phyloP scores from a whole-genome alignment of 2,797 vertebrate genomes.

The Coregonus ussuriensis region DNA sequence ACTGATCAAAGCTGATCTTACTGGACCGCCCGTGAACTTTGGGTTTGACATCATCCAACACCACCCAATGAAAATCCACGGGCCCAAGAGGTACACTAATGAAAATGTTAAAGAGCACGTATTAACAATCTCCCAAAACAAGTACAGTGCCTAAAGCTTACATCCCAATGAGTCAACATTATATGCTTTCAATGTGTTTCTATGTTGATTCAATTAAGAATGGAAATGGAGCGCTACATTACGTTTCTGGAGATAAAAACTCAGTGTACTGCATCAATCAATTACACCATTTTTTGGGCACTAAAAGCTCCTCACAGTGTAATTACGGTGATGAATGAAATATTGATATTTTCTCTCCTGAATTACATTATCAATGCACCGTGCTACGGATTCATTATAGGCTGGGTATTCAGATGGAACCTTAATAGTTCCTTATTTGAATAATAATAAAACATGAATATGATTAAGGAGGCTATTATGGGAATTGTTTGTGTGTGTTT shows the following conservation, averaged over 20 bases:
- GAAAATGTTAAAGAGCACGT: background rate
- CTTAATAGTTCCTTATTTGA: slow-evolving; percentile 35
- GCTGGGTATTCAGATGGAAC: background rate
- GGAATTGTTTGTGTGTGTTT: slow-evolving; percentile 7
- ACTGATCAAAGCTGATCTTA: background rate
- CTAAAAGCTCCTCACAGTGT: slow-evolving; percentile 8
- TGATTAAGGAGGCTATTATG: slow-evolving; percentile 12
- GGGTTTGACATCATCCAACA: background rate
- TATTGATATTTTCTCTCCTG: slow-evolving; percentile 24
- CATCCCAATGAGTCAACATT: slow-evolving; percentile 12
- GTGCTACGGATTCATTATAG: slow-evolving; percentile 9
- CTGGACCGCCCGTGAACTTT: background rate
- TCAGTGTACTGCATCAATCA: slow-evolving; percentile 23
- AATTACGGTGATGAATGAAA: slow-evolving; percentile 38
- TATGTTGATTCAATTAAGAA: slow-evolving; percentile 25
- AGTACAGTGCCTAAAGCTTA: background rate
- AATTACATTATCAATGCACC: slow-evolving; percentile 41
- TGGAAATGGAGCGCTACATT: slow-evolving; percentile 1
- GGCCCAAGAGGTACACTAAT: background rate
- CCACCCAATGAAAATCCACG: background rate
- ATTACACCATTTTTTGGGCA: slow-evolving; percentile 12
- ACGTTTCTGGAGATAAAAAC: background rate
- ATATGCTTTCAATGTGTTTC: slow-evolving; percentile 6
- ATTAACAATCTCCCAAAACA: slow-evolving; percentile 4
- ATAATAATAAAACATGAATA: slow-evolving; percentile 22